phyloP scores from a whole-genome alignment of 1,140 invertebrate genomes.

The Drosophila grimshawi region DNA sequence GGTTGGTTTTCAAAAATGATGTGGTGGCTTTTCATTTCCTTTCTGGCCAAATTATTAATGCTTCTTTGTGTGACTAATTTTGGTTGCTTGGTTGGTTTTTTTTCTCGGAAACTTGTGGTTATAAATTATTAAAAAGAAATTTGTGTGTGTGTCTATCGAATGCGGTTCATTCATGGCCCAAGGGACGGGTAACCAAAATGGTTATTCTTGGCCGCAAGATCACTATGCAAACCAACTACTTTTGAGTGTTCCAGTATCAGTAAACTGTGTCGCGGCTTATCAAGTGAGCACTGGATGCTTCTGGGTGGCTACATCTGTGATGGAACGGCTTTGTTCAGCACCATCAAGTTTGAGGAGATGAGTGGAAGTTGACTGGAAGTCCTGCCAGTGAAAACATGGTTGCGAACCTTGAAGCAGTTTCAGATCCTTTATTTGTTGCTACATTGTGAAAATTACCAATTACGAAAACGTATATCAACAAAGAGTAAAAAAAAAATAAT shows the following conservation, averaged over 20 bases:
- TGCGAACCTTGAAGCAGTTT: too few species aligned
- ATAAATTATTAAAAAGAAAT: slow-evolving; percentile 26
- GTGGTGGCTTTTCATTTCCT: slow-evolving; percentile 9
- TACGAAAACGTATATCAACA: too few species aligned
- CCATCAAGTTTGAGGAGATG: slow-evolving; percentile 43
- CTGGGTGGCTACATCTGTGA: slow-evolving; percentile 85
- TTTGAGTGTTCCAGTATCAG: slow-evolving; percentile 86
- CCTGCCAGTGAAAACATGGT: slow-evolving; percentile 69
- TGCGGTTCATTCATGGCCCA: slow-evolving; percentile 61
- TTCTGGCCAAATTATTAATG: slow-evolving; percentile 32
- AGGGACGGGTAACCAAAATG: slow-evolving; percentile 43
- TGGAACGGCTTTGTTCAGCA: slow-evolving; percentile 84
- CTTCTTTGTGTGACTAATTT: slow-evolving; percentile 36
- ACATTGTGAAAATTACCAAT: too few species aligned
- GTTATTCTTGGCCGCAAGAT: slow-evolving; percentile 51
- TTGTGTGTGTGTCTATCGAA: slow-evolving; percentile 16
- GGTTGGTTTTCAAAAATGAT: slow-evolving; percentile 2
- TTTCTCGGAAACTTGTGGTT: slow-evolving; percentile 2
- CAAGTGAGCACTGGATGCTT: slow-evolving; percentile 48
- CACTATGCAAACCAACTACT: slow-evolving; percentile 90
- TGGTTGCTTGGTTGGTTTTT: background rate
- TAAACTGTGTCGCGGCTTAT: slow-evolving; percentile 54
- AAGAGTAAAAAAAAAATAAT: too few species aligned
- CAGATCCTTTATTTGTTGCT: too few species aligned
- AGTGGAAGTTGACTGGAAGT: slow-evolving; percentile 62